phyloP scores from a whole-genome alignment of 2,888 invertebrate genomes.

The Agrochola litura region DNA sequence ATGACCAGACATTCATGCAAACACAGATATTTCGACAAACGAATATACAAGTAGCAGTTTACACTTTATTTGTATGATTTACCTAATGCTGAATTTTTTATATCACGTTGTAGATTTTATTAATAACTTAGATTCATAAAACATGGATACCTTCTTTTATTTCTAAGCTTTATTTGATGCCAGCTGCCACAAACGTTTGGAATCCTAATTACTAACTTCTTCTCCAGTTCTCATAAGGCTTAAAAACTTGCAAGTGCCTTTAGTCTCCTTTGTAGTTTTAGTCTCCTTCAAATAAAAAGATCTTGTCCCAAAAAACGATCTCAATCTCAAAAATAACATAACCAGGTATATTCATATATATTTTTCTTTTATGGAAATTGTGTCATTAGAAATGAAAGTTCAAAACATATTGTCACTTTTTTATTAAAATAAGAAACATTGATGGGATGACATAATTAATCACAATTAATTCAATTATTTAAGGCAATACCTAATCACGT shows the following conservation, averaged over 20 bases:
- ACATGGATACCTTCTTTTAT: slow-evolving; percentile 23
- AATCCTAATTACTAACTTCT: slow-evolving; percentile 6
- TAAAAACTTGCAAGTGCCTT: neutral
- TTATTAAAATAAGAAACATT: slow-evolving; percentile 46
- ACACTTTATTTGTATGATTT: neutral
- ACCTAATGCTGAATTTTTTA: neutral
- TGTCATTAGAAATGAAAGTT: slow-evolving; percentile 5
- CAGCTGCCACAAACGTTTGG: slow-evolving; percentile 20
- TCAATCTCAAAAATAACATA: neutral
- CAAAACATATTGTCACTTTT: slow-evolving; percentile 12
- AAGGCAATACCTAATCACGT: slow-evolving; percentile 1
- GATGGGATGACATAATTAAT: slow-evolving; percentile 29
- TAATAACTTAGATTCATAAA: neutral
- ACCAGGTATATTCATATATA: neutral
- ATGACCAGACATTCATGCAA: no score
- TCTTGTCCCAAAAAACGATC: no score
- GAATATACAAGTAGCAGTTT: neutral
- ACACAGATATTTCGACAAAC: neutral
- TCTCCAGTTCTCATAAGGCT: neutral
- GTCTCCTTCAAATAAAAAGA: neutral
- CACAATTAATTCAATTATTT: slow-evolving; percentile 21
- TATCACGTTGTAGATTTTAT: neutral
- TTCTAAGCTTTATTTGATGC: slow-evolving; percentile 3
- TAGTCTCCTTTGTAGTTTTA: no score
- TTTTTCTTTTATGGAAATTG: neutral